phyloP scores from a whole-genome alignment of 2,797 vertebrate genomes.

The Enteromius afrohamiltoni region DNA sequence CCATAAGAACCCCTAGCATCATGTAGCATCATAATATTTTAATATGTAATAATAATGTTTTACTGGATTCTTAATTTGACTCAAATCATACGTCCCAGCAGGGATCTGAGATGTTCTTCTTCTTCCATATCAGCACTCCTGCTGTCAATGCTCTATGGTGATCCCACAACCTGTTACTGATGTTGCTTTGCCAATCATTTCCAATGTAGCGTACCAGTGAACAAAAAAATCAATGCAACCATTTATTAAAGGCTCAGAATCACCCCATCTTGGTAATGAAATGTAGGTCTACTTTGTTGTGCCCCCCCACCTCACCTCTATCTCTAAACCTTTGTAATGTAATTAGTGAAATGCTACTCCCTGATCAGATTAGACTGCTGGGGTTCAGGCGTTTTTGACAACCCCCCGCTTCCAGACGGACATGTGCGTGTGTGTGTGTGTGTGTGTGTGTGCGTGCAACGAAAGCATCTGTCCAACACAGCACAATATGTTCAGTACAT shows the following conservation, averaged over 20 bases:
- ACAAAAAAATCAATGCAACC: constrained; percentile 15
- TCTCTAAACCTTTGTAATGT: constrained; percentile 60
- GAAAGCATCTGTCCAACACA: constrained; percentile 36
- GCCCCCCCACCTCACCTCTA: not conserved
- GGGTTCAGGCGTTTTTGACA: constrained; percentile 57
- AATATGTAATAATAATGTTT: no score
- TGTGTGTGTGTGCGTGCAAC: not conserved
- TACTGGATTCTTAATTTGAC: not conserved
- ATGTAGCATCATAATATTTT: not conserved
- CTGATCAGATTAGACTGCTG: constrained; percentile 72
- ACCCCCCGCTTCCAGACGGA: constrained; percentile 50
- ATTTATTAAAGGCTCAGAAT: constrained; percentile 17
- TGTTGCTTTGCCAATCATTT: not conserved
- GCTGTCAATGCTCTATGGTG: not conserved
- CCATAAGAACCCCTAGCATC: not conserved
- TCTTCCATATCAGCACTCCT: not conserved
- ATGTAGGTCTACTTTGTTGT: not conserved
- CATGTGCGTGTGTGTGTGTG: constrained; percentile 7
- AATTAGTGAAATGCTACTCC: constrained; percentile 68
- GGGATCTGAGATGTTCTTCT: not conserved
- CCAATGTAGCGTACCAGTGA: not conserved
- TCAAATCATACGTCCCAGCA: not conserved
- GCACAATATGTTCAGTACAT: constrained; percentile 33
- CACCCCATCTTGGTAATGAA: constrained; percentile 31
- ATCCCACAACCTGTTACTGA: not conserved